A percentile compares a stretch with the other conserved stretches of the same genome.
Conservation (phyloP, 2,113 vertebrate genomes). For the Eulemur macaco region DNA sequence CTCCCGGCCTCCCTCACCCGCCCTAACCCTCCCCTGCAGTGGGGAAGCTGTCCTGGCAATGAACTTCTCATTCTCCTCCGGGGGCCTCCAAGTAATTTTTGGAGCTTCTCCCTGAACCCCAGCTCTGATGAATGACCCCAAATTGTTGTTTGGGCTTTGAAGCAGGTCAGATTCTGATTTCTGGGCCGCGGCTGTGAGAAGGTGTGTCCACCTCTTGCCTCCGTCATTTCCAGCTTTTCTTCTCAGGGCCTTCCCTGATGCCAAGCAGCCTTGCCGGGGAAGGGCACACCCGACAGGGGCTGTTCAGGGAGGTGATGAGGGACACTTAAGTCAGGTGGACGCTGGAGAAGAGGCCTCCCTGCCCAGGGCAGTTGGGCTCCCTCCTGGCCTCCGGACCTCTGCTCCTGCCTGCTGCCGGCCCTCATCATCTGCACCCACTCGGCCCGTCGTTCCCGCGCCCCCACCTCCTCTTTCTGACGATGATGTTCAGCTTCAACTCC, state of each 20-base stretch:
- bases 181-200: background rate
- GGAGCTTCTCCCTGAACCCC: too few species aligned
- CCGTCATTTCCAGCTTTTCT: background rate
- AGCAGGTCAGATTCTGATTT: background rate
- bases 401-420: rapidly evolving
- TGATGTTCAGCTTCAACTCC: background rate
- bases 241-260: background rate
- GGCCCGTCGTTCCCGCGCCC: too few species aligned
- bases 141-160: background rate
- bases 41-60: background rate
- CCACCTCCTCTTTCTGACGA: background rate
- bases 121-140: background rate
- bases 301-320: background rate
- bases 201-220: background rate
- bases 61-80: background rate
- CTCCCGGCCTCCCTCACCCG: background rate
- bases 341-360: background rate
- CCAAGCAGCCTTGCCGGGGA: background rate
- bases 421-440: rapidly evolving
- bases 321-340: background rate
- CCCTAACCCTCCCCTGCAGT: too few species aligned
- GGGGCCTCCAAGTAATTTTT: background rate
- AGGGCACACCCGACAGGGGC: background rate
- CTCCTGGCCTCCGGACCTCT: background rate
- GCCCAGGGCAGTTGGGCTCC: rapidly evolving